Percentiles rank a stretch among this genome's conserved stretches.
Evolutionary conservation across 2,797 vertebrate genomes (phyloP).

Genomic region (Pantherophis alleghaniensis): DNA sequence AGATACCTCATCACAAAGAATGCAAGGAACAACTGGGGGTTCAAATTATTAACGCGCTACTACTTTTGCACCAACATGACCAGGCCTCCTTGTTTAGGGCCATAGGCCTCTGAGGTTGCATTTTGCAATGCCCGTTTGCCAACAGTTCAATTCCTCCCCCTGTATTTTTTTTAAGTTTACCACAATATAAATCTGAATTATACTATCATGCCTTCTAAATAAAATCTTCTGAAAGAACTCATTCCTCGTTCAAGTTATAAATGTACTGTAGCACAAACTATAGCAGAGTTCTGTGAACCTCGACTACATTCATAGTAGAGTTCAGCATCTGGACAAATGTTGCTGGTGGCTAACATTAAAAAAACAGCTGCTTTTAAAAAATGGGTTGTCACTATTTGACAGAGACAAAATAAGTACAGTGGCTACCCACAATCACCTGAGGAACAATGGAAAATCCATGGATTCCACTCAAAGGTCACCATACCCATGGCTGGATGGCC

Average conservation of each 20-base stretch:
- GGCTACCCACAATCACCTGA: background rate
- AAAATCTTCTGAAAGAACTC: slow-evolving; percentile 19
- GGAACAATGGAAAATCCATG: background rate
- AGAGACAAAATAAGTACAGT: background rate
- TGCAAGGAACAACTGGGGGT: slow-evolving; percentile 68
- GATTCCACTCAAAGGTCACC: background rate
- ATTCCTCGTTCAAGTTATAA: slow-evolving; percentile 41
- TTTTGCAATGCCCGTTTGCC: slow-evolving; percentile 49
- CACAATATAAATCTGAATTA: background rate
- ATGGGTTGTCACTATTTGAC: background rate
- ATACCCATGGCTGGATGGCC: background rate
- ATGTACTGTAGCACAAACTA: slow-evolving; percentile 34
- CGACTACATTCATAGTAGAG: background rate
- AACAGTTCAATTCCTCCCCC: slow-evolving; percentile 33
- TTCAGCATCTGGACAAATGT: slow-evolving; percentile 27
- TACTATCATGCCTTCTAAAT: slow-evolving; percentile 41
- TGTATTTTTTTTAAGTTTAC: slow-evolving; percentile 55
- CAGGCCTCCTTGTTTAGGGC: slow-evolving; percentile 59
- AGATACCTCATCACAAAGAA: slow-evolving; percentile 73
- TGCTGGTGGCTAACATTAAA: slow-evolving; percentile 29
- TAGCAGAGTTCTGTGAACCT: slow-evolving; percentile 35
- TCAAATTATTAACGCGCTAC: slow-evolving; percentile 69
- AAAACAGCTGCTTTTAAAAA: background rate
- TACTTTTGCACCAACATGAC: slow-evolving; percentile 72
- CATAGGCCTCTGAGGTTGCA: slow-evolving; percentile 44